Evolutionary conservation across 2,797 vertebrate genomes (phyloP), one percentile per base, ranked within the genome.

Genomic region (Siniperca scherzeri): DNA sequence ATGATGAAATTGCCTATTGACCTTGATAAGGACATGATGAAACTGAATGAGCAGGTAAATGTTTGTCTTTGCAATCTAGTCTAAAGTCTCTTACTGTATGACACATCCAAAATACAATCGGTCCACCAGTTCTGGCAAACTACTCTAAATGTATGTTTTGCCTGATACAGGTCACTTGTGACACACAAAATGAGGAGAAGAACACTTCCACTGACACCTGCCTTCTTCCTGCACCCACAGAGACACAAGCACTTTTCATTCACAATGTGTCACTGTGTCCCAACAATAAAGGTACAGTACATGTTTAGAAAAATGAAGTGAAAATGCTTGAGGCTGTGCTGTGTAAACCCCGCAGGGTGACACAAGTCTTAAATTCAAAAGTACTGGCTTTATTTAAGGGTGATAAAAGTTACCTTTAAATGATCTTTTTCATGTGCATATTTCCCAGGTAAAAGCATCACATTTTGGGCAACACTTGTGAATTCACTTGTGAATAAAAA

Each of bases 1-100:
- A 60, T 82, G 80, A 87, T 78, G 67, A 80, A 93, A 38, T 74
- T 92, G 36, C 70, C 90, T 79, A 81, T 79, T 84, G 90, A 93
- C 75, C 78, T 69, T 40, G 87, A 94, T 36, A 86, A 95, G 83
- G 93, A 96, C 79, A 79, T 85, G 25, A 72, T 92, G 42, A 89
- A 90, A 56, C 78, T 94, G 17, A 95, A 93, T 61, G 88, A 94
- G 83, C 89, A 53, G 93, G 97, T 98, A 94, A 89, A 89, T 21
- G 11, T 22, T 16, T 64, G 19, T 70, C 33, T 77, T 19, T 27
- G 33, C 3, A 16, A 4, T 59, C 21, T 40, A 30, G 7, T 30
- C 33, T 68, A 3, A 53, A 16, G 13, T 56, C 1, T 44, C 19
- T 50, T 10, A 25, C 30, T 53, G 7, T n/a, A 4, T 21, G 50